Evolutionary conservation across 2,888 invertebrate genomes (phyloP), one percentile per base, ranked within the genome.

Genomic region (Sminthurinus aureus): DNA sequence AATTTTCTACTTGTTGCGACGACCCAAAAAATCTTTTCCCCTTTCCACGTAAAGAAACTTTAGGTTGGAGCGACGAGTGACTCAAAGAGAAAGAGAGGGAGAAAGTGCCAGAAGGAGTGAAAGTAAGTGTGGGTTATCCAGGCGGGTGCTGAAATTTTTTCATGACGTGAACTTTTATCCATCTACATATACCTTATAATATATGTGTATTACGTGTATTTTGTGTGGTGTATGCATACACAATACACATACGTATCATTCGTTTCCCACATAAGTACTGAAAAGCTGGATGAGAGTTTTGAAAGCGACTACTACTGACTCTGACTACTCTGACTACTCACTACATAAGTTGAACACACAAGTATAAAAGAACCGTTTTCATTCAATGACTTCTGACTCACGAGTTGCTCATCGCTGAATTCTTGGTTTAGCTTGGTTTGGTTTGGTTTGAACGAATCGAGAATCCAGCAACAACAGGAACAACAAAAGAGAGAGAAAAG

Each of bases 381-480:
- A 81, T 81, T 81, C 74, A 81, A 74, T 81, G 81, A 81, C 74
- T 81, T 74, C 74, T 81, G 81, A 81, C 73, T 81, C 81, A 38
- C 26, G 73, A 81, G 81, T 75, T 75, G 81, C 81, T 81, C 75
- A 24, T 71, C 80, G 38, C 15, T 26, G 69, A 79, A 79, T 79
- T 79, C 69, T 67, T 69, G 18, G 50, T 51, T 26, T 58, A 11
- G 69, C 69, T 79, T 26, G 73, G 38, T 38, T 38, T 38, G 38
- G 38, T 6, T 38, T 38, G 38, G 38, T 38, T 38, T 38, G 38
- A 38, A 38, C 38, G 38, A 38, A 38, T 38, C 38, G 38, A 38
- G 38, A 38, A 38, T 38, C 38, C 3, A 38, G 38, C 38, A 38
- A 38, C 38, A 38, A 38, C 38, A 38, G 38, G 3, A 38, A 38